Evolutionary conservation across 2,888 invertebrate genomes (phyloP).

Genomic region (Scaeva pyrastri): DNA sequence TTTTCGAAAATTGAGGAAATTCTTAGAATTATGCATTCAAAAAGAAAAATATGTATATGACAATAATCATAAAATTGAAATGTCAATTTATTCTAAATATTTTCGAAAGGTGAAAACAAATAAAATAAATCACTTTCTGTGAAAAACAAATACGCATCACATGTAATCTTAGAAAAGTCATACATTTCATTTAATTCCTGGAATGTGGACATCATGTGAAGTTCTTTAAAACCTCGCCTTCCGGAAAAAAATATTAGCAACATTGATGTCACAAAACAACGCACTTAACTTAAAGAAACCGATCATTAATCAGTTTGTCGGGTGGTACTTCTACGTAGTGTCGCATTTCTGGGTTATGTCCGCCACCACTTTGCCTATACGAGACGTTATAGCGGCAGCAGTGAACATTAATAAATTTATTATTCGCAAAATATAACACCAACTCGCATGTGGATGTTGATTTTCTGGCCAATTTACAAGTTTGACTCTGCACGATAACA

Average conservation of each 20-base stretch:
- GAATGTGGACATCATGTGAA: background rate
- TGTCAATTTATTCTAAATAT: too few species aligned
- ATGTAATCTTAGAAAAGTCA: too few species aligned
- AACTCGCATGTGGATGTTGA: conserved; percentile 70
- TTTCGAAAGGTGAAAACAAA: too few species aligned
- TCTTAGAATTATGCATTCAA: too few species aligned
- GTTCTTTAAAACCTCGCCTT: conserved; percentile 1
- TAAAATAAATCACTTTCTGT: too few species aligned
- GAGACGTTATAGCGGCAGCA: background rate
- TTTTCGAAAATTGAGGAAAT: too few species aligned
- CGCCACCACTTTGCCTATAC: too few species aligned
- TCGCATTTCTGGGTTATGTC: conserved; percentile 23
- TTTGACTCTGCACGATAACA: conserved; percentile 62
- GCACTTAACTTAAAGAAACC: conserved; percentile 46
- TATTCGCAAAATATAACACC: conserved; percentile 56
- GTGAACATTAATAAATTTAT: conserved; percentile 60
- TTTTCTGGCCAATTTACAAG: conserved; percentile 72
- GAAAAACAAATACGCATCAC: too few species aligned
- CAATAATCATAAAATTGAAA: too few species aligned
- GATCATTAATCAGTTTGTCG: conserved; percentile 61
- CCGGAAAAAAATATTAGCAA: conserved; percentile 30
- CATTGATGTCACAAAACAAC: conserved; percentile 47
- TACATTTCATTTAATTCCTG: too few species aligned
- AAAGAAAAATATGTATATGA: too few species aligned
- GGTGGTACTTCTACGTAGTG: background rate